Conservation (phyloP, 2,113 vertebrate species). For the Propithecus coquereli region DNA sequence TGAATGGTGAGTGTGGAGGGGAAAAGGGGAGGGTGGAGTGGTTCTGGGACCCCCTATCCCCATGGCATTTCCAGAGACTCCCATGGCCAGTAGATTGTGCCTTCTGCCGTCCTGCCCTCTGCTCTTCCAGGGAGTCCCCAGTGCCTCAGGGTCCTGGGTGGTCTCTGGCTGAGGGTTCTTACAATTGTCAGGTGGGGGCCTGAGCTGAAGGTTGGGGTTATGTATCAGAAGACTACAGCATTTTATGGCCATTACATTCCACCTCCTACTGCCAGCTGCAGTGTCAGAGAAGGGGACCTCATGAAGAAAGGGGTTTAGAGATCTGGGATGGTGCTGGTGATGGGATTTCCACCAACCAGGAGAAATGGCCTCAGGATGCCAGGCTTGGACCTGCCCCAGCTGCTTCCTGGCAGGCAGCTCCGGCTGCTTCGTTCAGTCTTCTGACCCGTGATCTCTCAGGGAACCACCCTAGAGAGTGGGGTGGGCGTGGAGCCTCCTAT, state of each 20-base stretch:
- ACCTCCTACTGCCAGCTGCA: not conserved
- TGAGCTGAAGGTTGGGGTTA: not conserved
- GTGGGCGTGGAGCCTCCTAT: fast-evolving
- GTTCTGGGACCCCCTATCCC: too few relatives aligned
- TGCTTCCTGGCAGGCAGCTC: not conserved
- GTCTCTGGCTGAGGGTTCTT: not conserved
- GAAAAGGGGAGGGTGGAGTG: not conserved
- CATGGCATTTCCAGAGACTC: not conserved
- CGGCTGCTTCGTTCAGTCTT: not conserved
- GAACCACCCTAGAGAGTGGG: not conserved
- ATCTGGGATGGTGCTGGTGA: not conserved
- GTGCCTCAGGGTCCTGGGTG: not conserved
- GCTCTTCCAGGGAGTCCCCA: not conserved
- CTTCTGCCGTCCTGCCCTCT: not conserved
- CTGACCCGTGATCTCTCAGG: not conserved
- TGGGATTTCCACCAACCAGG: not conserved
- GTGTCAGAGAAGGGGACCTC: not conserved
- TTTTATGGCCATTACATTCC: not conserved
- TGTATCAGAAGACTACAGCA: not conserved
- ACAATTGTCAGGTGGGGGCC: not conserved
- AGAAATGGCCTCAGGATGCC: not conserved
- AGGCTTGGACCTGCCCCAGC: not conserved
- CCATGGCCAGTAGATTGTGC: not conserved
- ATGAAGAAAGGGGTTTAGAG: not conserved
- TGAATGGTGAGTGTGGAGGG: slow-evolving; percentile 35